Evolutionary conservation across 2,888 invertebrate species (phyloP).

Genomic region (Beris morrisii): DNA sequence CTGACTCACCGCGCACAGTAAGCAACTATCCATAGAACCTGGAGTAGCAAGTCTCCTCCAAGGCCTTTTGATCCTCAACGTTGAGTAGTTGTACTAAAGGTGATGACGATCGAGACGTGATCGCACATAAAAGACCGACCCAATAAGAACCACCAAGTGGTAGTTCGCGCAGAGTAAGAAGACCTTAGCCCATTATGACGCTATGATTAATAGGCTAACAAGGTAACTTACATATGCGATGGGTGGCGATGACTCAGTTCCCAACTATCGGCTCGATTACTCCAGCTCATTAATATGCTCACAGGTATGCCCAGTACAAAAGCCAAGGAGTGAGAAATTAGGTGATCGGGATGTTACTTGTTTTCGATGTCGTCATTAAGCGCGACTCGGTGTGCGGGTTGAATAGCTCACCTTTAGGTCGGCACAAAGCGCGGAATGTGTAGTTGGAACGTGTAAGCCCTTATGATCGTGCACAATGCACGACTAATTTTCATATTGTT

Average conservation of each 20-base stretch:
- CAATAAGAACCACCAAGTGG: no score
- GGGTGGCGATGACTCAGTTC: slow-evolving; percentile 17
- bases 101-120: slow-evolving; percentile 30
- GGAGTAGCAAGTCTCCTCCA: not conserved
- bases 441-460: slow-evolving; percentile 11
- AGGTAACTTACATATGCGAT: no score
- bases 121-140: slow-evolving; percentile 16
- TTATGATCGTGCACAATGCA: slow-evolving; percentile 2
- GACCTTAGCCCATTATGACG: no score
- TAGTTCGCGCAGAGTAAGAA: no score
- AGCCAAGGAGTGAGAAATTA: slow-evolving; percentile 24
- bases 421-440: no score
- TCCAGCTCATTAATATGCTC: slow-evolving; percentile 20
- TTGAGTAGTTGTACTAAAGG: slow-evolving; percentile 25
- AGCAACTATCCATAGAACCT: slow-evolving; percentile 9
- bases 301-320: slow-evolving; percentile 13
- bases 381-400: slow-evolving; percentile 8
- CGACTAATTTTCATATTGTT: not conserved
- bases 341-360: slow-evolving; percentile 28
- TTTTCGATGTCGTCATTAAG: slow-evolving; percentile 13
- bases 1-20: slow-evolving; percentile 11
- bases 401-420: not conserved
- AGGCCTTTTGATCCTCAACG: slow-evolving; percentile 25
- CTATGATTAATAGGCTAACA: no score
- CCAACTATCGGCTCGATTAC: slow-evolving; percentile 24